These are phyloP conservation scores for Drosophila nigricruria DNA, from an alignment of 2,888 invertebrate species.

Conservation along the genomic window DNA sequence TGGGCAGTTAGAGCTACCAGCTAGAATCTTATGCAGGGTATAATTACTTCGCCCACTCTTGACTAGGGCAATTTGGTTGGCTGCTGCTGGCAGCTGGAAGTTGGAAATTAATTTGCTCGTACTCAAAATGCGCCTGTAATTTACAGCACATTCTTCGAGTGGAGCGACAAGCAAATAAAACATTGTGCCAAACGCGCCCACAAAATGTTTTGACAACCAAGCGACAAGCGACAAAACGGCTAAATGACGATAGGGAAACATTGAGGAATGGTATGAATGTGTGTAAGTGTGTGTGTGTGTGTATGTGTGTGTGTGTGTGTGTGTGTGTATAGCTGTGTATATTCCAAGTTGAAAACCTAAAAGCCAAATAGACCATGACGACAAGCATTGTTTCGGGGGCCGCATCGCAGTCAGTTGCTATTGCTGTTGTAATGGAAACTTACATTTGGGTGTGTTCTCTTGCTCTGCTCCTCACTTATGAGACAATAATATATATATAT, in stretches of 20 bases:
- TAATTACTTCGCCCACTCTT: constrained; percentile 9
- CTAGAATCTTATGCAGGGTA: constrained; percentile 2
- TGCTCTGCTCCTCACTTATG: constrained; percentile 39
- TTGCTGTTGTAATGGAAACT: constrained; percentile 40
- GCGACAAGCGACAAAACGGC: constrained; percentile 29
- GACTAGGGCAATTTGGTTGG: constrained; percentile 1
- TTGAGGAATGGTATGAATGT: constrained; percentile 10
- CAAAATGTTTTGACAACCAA: constrained; percentile 49
- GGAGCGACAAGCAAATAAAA: constrained; percentile 60
- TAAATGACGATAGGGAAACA: constrained; percentile 32
- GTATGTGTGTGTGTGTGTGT: not conserved
- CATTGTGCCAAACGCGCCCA: constrained; percentile 67
- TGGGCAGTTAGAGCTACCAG: not conserved
- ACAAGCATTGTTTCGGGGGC: constrained; percentile 34
- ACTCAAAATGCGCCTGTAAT: constrained; percentile 37
- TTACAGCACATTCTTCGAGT: constrained; percentile 44
- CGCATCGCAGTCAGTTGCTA: constrained; percentile 23
- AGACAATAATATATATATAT: constrained; percentile 29
- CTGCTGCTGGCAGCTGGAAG: constrained; percentile 26
- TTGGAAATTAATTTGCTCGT: constrained; percentile 39
- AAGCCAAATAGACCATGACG: constrained; percentile 76
- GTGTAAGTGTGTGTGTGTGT: not conserved
- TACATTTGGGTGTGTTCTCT: constrained; percentile 61
- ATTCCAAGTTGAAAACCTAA: constrained; percentile 58
- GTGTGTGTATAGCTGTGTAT: not conserved